Conservation (phyloP, 2,888 invertebrate species). For the Tipula vernalis region DNA sequence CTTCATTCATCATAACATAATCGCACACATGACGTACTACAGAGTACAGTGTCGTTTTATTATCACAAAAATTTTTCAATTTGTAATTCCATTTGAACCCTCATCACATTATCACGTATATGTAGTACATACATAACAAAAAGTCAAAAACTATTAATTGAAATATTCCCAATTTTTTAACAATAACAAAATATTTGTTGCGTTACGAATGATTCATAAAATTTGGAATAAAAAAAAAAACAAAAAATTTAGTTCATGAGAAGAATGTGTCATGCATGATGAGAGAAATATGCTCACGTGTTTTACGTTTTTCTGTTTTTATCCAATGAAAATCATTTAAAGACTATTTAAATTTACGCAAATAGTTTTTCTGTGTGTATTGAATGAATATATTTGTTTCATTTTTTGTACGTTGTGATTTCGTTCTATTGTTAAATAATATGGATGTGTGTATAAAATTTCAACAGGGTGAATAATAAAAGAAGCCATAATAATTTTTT, state of each 20-base stretch:
- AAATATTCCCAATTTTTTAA: background rate
- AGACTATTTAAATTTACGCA: background rate
- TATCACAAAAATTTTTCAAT: background rate
- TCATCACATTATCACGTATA: background rate
- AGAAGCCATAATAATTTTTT: background rate
- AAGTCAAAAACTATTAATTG: background rate
- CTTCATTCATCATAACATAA: background rate
- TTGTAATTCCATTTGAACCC: background rate
- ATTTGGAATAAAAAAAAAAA: background rate
- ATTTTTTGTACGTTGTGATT: background rate
- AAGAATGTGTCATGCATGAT: background rate
- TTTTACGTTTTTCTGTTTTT: background rate
- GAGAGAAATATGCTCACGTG: background rate
- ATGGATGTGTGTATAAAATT: background rate
- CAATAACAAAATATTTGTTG: background rate
- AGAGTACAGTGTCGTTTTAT: background rate
- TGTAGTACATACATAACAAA: background rate
- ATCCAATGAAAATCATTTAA: background rate
- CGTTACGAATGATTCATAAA: background rate
- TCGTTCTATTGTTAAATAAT: background rate
- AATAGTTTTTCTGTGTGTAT: background rate
- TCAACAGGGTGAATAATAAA: background rate
- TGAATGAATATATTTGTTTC: background rate
- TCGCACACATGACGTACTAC: background rate
- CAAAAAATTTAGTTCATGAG: background rate